Percentiles rank a stretch among this genome's conserved stretches.
phyloP scores from a whole-genome alignment of 2,113 vertebrate species.

The Hippolais icterina region DNA sequence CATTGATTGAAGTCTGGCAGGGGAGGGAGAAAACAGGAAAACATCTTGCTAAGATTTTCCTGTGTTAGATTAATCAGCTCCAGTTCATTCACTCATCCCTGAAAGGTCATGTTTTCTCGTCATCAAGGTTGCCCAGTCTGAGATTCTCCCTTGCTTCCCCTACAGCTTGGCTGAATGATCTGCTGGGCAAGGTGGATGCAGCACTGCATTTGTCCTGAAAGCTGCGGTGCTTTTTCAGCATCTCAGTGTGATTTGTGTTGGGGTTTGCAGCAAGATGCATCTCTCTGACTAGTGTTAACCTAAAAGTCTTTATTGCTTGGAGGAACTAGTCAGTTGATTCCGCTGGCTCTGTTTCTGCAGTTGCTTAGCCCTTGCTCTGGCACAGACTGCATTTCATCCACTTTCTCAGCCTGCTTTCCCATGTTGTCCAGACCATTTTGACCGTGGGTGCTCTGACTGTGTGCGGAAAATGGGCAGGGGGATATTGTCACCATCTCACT shows the following conservation, averaged over 20 bases:
- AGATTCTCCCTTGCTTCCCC: background rate
- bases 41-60: conserved; percentile 54
- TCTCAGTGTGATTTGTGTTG: background rate
- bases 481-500: background rate
- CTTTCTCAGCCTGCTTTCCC: background rate
- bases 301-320: background rate
- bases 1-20: conserved; percentile 45
- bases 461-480: background rate
- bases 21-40: conserved; percentile 30
- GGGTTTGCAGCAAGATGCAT: background rate
- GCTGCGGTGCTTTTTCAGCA: background rate
- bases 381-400: background rate
- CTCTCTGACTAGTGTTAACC: background rate
- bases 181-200: accelerated
- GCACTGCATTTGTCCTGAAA: background rate
- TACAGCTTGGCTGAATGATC: background rate
- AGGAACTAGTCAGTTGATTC: background rate
- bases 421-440: background rate
- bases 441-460: background rate
- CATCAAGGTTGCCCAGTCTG: background rate
- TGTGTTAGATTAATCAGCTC: conserved; percentile 13
- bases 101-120: background rate
- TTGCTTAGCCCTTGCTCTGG: background rate
- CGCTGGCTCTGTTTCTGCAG: background rate
- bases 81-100: background rate